phyloP scores from a whole-genome alignment of 2,797 vertebrate species.

The Sebastes kiyomatsui region DNA sequence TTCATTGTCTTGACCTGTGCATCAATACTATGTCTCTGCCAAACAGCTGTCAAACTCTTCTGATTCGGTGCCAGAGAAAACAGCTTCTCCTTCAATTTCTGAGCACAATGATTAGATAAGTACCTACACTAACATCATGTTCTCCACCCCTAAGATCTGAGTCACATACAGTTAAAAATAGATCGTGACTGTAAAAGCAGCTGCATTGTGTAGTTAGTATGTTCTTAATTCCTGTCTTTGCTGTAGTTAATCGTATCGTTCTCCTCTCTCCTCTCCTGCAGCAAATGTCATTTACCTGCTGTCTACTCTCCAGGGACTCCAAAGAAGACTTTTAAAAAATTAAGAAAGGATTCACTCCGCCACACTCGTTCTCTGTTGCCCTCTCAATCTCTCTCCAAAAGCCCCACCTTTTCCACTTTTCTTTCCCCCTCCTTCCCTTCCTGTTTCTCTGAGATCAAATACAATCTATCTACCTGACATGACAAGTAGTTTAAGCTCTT shows the following conservation, averaged over 20 bases:
- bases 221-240: conserved; percentile 4
- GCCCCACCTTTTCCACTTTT: neutral
- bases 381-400: neutral
- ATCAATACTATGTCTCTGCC: neutral
- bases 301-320: conserved; percentile 20
- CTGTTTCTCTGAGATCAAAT: conserved; percentile 52
- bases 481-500: conserved; percentile 60
- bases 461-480: conserved; percentile 43
- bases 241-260: neutral
- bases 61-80: neutral
- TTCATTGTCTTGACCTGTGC: conserved; percentile 17
- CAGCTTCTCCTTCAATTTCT: conserved; percentile 7
- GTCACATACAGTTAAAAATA: conserved; percentile 10
- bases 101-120: conserved; percentile 7
- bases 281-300: conserved; percentile 29
- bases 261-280: neutral
- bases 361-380: neutral
- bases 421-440: conserved; percentile 15
- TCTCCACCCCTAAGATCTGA: conserved; percentile 20
- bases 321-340: conserved; percentile 32
- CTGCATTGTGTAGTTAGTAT: neutral
- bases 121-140: conserved; percentile 1
- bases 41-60: conserved; percentile 29
- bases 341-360: conserved; percentile 31
- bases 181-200: neutral